Evolutionary conservation across 2,888 invertebrate species (phyloP), one percentile per base, ranked within the genome.

Genomic region (Sceliomorpha sp.): DNA sequence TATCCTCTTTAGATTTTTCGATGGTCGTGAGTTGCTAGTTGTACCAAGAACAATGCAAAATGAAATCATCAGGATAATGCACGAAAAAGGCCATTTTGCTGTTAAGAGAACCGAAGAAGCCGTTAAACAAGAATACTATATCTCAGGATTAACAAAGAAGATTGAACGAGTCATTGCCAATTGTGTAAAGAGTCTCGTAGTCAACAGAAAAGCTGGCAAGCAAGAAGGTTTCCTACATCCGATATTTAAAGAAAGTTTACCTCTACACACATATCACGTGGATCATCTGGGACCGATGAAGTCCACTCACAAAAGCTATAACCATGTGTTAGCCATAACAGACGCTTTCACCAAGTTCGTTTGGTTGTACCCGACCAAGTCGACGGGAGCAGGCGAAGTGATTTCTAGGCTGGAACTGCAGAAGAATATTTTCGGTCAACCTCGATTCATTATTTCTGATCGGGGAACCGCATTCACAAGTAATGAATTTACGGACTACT

Each of bases 401-500:
- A 44, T 88, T 5, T 17, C 72, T 1, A 84, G 81, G 68, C 31
- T 87, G 0, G 55, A 56, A 4, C 9, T 59, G 1, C 83, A 85
- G 24, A 80, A 82, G 39, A 63, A 70, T 9, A 72, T 40, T 6
- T 89, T 88, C 78, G 88, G 87, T 3, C 85, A 86, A 59, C 86
- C 87, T 5, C 50, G 13, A 5, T 72, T 76, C 27, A 80, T 87
- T 4, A 78, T 87, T 1, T 78, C 83, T 0, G 86, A 88, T 56
- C 62, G 76, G 60, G 84, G 85, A 27, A 42, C 42, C 1, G 34
- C 55, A 7, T 55, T 55, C 13, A 36, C 34, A 1, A 36, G 50
- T 0, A 3, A 72, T 8, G 80, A 80, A 1, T 88, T 88, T 48
- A 15, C 71, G 56, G 67, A 80, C 0, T 88, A 85, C 58, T 86